Evolutionary conservation across 92 coral and sea anemone species (phyloP).

Genomic region (Bergia puertoricense): DNA sequence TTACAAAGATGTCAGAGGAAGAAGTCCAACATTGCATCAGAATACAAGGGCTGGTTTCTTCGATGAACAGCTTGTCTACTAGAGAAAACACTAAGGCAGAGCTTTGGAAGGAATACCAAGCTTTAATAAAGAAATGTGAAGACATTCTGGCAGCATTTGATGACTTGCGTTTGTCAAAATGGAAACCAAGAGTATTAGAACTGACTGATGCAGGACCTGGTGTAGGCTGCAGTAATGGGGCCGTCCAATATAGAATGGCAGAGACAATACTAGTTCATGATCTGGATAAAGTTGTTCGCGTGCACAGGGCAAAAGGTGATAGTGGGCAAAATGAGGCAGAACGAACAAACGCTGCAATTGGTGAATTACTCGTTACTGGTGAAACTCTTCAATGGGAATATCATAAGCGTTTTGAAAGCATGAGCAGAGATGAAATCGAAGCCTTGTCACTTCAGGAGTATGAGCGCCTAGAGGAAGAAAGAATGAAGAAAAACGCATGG

Average conservation of each 20-base stretch:
- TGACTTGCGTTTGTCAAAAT: conserved; percentile 39
- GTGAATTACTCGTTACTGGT: conserved; percentile 67
- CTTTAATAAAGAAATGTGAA: conserved; percentile 23
- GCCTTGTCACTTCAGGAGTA: conserved; percentile 52
- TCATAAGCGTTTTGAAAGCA: conserved; percentile 48
- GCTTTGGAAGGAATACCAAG: conserved; percentile 57
- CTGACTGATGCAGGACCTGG: conserved; percentile 78
- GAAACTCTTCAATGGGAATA: conserved; percentile 63
- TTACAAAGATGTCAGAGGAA: conserved; percentile 50
- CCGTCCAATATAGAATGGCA: conserved; percentile 54
- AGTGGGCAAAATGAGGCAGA: conserved; percentile 59
- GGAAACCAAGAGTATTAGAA: conserved; percentile 59
- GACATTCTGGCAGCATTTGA: conserved; percentile 38
- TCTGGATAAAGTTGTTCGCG: conserved; percentile 46
- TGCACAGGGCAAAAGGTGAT: conserved; percentile 44
- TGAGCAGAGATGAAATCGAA: conserved; percentile 50
- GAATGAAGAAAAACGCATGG: conserved; percentile 68
- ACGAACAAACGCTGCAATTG: conserved; percentile 63
- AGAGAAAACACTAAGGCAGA: conserved; percentile 32
- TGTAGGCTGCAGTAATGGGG: conserved; percentile 57
- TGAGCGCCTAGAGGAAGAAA: conserved; percentile 51
- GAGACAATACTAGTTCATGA: conserved; percentile 46
- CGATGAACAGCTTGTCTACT: conserved; percentile 43
- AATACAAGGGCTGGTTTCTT: conserved; percentile 35
- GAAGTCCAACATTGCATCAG: conserved; percentile 35